A percentile compares a stretch with the other conserved stretches of the same genome.
These are phyloP conservation scores for Actenoides hombroni DNA, from an alignment of 2,113 vertebrate genomes.

Conservation along the genomic window DNA sequence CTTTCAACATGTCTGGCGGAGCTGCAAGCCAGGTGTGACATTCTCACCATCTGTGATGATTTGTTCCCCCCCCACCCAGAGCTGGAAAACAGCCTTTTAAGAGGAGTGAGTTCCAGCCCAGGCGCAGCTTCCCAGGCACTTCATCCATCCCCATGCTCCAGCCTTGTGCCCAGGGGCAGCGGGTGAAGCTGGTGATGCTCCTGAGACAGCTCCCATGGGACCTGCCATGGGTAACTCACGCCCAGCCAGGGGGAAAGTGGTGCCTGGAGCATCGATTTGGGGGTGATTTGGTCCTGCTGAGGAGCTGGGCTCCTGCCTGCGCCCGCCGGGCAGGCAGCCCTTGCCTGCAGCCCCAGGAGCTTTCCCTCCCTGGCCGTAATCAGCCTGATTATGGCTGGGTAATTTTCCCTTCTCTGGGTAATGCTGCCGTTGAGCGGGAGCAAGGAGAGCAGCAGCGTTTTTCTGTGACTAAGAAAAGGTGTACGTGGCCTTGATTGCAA, in stretches of 20 bases:
- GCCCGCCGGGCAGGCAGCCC: neutral
- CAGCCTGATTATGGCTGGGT: slow-evolving; percentile 30
- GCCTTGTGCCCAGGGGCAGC: neutral
- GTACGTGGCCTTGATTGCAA: slow-evolving; percentile 67
- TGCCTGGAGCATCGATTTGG: neutral
- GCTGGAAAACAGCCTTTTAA: neutral
- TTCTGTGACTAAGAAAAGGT: slow-evolving; percentile 46
- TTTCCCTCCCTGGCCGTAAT: neutral
- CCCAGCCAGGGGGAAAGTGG: rapidly evolving
- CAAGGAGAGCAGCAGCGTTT: neutral
- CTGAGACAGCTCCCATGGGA: rapidly evolving
- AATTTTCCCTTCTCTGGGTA: slow-evolving; percentile 35
- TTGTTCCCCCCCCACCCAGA: too few species aligned
- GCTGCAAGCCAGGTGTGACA: neutral
- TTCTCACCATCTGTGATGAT: neutral
- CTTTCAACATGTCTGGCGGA: neutral
- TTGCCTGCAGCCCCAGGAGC: neutral
- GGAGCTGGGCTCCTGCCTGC: neutral
- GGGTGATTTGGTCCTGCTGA: rapidly evolving
- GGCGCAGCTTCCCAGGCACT: too few species aligned
- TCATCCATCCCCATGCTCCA: rapidly evolving
- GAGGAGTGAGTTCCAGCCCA: rapidly evolving
- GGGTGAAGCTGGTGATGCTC: neutral
- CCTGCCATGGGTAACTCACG: neutral
- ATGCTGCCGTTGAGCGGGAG: slow-evolving; percentile 3